phyloP scores from a whole-genome alignment of 2,113 vertebrate species.

The Ailuropoda melanoleuca region DNA sequence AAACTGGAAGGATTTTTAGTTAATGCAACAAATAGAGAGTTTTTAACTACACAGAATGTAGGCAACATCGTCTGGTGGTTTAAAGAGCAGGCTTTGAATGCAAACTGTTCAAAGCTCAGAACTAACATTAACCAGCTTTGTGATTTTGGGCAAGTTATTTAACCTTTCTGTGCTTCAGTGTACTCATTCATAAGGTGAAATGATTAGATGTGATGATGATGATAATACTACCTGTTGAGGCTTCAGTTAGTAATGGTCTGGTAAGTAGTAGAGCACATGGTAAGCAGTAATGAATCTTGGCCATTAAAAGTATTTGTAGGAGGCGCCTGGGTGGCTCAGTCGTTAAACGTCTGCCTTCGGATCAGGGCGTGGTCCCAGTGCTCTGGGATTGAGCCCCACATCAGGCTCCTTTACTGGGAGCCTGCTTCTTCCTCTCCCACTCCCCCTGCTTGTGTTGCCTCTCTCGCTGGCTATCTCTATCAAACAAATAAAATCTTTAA shows the following conservation, averaged over 20 bases:
- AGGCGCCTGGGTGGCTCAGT: too few species aligned
- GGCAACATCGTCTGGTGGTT: not conserved
- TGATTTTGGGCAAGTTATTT: not conserved
- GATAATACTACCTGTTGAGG: not conserved
- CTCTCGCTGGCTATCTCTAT: too few species aligned
- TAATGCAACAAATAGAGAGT: not conserved
- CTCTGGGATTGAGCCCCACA: too few species aligned
- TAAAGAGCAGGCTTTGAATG: not conserved
- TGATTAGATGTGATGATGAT: not conserved
- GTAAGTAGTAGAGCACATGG: not conserved
- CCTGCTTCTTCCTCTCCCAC: too few species aligned
- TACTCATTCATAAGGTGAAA: not conserved
- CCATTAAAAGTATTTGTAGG: slow-evolving; percentile 4
- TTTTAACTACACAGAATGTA: not conserved
- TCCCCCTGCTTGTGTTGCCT: too few species aligned
- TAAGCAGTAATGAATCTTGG: not conserved
- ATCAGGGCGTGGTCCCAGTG: too few species aligned
- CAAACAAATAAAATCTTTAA: too few species aligned
- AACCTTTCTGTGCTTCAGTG: not conserved
- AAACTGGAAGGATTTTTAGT: not conserved
- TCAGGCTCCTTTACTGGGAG: too few species aligned
- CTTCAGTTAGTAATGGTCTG: not conserved
- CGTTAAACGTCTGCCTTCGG: too few species aligned
- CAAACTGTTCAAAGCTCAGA: not conserved
- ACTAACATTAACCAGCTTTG: not conserved